These are phyloP conservation scores for Diglossa brunneiventris DNA, from an alignment of 2,113 vertebrate species.

Conservation along the genomic window DNA sequence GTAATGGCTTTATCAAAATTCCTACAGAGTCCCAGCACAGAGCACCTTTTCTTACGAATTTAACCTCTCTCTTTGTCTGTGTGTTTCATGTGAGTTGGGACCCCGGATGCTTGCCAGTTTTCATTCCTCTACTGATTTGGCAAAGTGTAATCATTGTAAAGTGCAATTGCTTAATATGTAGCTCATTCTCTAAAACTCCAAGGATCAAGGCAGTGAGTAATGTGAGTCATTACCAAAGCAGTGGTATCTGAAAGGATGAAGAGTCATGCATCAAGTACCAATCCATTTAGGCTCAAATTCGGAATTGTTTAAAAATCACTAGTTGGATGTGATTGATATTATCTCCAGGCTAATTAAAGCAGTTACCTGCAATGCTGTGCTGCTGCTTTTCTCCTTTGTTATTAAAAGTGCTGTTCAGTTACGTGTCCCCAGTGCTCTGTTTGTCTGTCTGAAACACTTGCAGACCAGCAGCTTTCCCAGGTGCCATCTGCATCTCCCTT, in stretches of 20 bases:
- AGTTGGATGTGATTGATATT: not conserved
- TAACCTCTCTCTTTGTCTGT: conserved; percentile 7
- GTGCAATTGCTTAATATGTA: conserved; percentile 39
- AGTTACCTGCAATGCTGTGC: not conserved
- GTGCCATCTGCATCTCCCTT: not conserved
- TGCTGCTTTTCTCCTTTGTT: not conserved
- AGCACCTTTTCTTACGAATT: not conserved
- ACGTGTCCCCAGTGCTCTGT: not conserved
- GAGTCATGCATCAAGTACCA: not conserved
- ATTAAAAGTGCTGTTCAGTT: not conserved
- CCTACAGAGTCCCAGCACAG: not conserved
- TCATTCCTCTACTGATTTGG: conserved; percentile 13
- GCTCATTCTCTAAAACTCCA: conserved; percentile 38
- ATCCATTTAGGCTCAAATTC: conserved; percentile 17
- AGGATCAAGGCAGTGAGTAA: conserved; percentile 8
- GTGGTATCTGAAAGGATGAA: not conserved
- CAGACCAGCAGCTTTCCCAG: not conserved
- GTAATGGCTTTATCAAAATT: not conserved
- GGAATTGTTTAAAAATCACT: not conserved
- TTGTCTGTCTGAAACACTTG: not conserved
- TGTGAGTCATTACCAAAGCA: conserved; percentile 20
- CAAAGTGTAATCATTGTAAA: conserved; percentile 44
- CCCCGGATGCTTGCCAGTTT: not conserved
- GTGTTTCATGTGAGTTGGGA: not conserved
- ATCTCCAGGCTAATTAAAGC: not conserved